These are phyloP conservation scores for Syngnathus rostellatus DNA, from an alignment of 2,797 vertebrate genomes.

Conservation along the genomic window DNA sequence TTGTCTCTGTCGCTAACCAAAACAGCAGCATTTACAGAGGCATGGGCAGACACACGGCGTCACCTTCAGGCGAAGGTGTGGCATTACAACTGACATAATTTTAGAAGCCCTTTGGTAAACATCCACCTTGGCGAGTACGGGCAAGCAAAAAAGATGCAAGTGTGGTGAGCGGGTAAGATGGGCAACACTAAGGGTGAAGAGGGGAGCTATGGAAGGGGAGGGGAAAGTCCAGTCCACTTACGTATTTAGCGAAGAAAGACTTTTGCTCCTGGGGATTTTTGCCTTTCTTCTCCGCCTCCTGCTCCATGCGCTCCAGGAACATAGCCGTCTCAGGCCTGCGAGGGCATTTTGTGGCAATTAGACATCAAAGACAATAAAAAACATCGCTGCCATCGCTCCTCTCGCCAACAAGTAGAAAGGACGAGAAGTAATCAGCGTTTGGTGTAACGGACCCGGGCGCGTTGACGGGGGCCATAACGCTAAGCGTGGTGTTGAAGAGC, in stretches of 20 bases:
- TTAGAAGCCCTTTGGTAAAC: not conserved
- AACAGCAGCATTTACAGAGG: not conserved
- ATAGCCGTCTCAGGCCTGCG: conserved; percentile 81
- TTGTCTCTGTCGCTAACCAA: not conserved
- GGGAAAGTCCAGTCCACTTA: conserved; percentile 58
- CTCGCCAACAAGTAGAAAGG: not conserved
- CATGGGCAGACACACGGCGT: not conserved
- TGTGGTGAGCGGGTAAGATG: not conserved
- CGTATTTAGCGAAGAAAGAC: conserved; percentile 93
- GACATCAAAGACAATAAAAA: conserved; percentile 16
- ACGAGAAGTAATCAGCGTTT: not conserved
- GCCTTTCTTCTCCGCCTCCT: conserved; percentile 83
- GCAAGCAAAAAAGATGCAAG: not conserved
- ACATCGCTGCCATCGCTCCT: not conserved
- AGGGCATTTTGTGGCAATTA: conserved; percentile 15
- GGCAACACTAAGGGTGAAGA: not conserved
- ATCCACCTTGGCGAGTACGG: not conserved
- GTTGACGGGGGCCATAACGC: conserved; percentile 67
- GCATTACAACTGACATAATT: not conserved
- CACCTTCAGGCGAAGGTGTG: not conserved
- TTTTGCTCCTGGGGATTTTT: conserved; percentile 93
- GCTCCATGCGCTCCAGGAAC: conserved; percentile 81
- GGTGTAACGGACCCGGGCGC: conserved; percentile 74
- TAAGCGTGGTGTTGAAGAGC: conserved; percentile 81
- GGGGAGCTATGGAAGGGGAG: not conserved